These are phyloP conservation scores for Ramphastos sulfuratus DNA, from an alignment of 2,113 vertebrate species.

Conservation along the genomic window DNA sequence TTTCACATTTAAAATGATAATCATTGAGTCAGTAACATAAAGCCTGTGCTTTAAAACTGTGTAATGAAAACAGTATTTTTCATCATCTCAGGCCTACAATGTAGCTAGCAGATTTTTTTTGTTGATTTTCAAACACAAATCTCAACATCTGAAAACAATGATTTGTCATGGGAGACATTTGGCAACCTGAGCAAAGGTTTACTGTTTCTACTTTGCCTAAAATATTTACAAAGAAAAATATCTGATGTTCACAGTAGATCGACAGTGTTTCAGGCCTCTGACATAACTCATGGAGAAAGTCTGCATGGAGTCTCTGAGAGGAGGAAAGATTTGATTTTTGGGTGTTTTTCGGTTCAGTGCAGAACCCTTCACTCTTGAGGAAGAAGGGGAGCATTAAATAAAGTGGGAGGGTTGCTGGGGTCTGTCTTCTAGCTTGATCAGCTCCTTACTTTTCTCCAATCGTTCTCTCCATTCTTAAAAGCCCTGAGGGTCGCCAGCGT, in stretches of 20 bases:
- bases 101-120: not conserved
- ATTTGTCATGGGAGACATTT: constrained; percentile 57
- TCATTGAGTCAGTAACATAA: constrained; percentile 43
- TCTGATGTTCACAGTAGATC: constrained; percentile 32
- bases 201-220: constrained; percentile 49
- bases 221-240: constrained; percentile 51
- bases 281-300: not conserved
- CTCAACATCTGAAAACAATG: constrained; percentile 63
- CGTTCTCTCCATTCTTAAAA: not conserved
- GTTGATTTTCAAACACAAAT: constrained; percentile 48
- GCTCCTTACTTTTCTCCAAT: not conserved
- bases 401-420: not conserved
- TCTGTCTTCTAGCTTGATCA: not conserved
- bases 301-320: not conserved
- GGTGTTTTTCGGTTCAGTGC: not conserved
- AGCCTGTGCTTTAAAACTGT: constrained; percentile 49
- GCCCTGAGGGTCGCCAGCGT: not conserved
- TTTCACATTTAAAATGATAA: constrained; percentile 57
- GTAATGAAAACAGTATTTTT: constrained; percentile 40
- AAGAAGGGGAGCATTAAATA: not conserved
- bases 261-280: constrained; percentile 11
- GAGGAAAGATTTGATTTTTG: not conserved
- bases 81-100: not conserved
- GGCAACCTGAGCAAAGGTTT: constrained; percentile 43
- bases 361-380: not conserved